Conservation (phyloP, 2,113 vertebrate genomes). For the Alectura lathami region DNA sequence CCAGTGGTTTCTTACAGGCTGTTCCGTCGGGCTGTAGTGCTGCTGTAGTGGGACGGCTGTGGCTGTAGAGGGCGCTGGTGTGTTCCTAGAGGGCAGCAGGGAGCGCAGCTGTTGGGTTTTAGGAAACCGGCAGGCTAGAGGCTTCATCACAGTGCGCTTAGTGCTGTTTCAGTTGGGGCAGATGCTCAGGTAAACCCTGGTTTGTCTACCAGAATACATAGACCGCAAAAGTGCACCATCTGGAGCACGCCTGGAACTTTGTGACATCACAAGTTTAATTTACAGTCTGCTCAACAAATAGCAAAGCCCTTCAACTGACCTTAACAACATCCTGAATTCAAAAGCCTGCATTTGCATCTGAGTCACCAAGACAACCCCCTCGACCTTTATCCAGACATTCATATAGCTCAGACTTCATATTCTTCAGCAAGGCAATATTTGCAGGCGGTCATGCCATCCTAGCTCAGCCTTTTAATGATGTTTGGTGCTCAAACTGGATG, state of each 20-base stretch:
- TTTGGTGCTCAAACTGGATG: background rate
- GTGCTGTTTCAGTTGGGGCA: background rate
- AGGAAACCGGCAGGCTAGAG: background rate
- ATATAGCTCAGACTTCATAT: background rate
- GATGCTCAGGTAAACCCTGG: background rate
- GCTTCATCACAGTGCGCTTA: fast-evolving
- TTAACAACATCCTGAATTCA: background rate
- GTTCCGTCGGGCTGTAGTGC: fast-evolving
- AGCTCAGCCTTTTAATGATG: background rate
- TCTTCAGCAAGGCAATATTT: background rate
- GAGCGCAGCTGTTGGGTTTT: fast-evolving
- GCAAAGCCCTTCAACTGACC: background rate
- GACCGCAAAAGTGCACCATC: background rate
- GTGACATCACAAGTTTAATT: background rate
- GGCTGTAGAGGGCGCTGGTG: background rate
- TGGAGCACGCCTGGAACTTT: background rate
- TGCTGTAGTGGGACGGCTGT: background rate
- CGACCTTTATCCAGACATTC: background rate
- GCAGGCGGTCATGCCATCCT: background rate
- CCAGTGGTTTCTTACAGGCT: background rate
- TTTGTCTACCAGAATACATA: background rate
- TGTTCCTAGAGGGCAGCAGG: fast-evolving
- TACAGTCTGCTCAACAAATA: background rate
- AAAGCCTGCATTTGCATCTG: background rate
- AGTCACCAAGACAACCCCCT: background rate